Base-by-base conservation (phyloP, 1,140 invertebrate species). In the Caenorhabditis briggsae region DNA sequence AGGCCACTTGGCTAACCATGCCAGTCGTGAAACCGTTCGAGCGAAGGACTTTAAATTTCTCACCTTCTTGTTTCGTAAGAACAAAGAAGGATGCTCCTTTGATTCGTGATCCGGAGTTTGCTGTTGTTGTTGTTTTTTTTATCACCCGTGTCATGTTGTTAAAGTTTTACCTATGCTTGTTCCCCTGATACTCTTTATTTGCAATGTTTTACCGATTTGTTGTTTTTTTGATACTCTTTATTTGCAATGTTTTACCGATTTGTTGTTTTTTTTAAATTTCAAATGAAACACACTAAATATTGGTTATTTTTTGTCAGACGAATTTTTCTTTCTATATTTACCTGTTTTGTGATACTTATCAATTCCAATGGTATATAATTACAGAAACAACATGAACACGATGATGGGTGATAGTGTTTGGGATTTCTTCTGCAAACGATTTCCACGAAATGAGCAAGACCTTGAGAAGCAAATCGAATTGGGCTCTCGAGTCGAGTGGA, bases 391-490 rank as follows among this genome's bases (percentile, higher is more conserved):
- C 6, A 12, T 70, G 64, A 46, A 70, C n/a, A 14, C 43, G 43
- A 41, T 70, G 5, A 2, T 70, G 1, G 14, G 2, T n/a, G 64
- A 16, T 16, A 41, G 46, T 7, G 64, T 70, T 1, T 70, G 64
- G 64, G 2, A 18, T 48, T 70, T 70, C 64, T 70, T 70, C n/a
- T 70, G 64, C 64, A 70, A 43, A 70, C 12, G n/a, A 46, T n/a
- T 46, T 5, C 64, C 64, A 43, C 33, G n/a, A 46, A 48, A 70
- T 18, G 43, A 70, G 6, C 5, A 8, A 18, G 16, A 16, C 3
- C 3, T 11, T 3, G 33, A 46, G 23, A 41, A 70, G 23, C 64
- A 46, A 18, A 46, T 3, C 12, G 33, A 50, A 8, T 11, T 14
- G 20, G 50, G 2, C 23, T 78, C 70, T 11, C 14, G 23, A 41